These are phyloP conservation scores for Mesorhabditis sp. DNA, from an alignment of 2,888 invertebrate species.

Conservation along the genomic window DNA sequence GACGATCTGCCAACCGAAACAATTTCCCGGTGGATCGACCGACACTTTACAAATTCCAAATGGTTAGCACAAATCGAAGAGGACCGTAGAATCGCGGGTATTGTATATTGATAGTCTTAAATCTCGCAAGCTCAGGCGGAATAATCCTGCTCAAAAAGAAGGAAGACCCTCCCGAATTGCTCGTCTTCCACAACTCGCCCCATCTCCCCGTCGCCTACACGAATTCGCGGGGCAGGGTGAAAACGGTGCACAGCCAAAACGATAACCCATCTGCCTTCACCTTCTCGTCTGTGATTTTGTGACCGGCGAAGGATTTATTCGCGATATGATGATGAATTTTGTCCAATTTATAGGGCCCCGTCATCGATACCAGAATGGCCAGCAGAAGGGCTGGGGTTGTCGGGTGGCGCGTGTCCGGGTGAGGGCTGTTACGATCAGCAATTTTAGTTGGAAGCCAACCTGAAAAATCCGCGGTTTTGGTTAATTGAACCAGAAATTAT, in stretches of 20 bases:
- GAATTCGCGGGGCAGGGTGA: conserved; percentile 11
- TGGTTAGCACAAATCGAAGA: background rate
- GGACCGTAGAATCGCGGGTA: background rate
- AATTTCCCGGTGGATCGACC: conserved; percentile 6
- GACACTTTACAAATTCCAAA: background rate
- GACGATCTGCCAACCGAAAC: background rate
- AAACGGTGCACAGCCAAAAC: conserved; percentile 2
- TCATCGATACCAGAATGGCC: conserved; percentile 4
- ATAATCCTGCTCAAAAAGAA: conserved; percentile 7
- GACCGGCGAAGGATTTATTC: background rate
- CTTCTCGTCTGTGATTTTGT: background rate
- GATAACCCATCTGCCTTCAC: background rate
- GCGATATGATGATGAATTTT: background rate
- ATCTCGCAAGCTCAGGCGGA: background rate
- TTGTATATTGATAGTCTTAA: background rate
- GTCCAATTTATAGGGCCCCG: background rate
- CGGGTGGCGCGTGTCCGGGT: background rate
- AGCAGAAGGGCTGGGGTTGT: background rate
- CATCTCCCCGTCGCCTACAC: conserved; percentile 40
- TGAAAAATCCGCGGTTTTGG: background rate
- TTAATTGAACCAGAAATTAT: too few species aligned
- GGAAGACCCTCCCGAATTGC: conserved; percentile 27
- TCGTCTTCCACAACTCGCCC: conserved; percentile 49
- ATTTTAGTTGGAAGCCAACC: conserved; percentile 2
- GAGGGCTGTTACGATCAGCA: background rate